phyloP scores from a whole-genome alignment of 2,797 vertebrate genomes.

The Paguma larvata region DNA sequence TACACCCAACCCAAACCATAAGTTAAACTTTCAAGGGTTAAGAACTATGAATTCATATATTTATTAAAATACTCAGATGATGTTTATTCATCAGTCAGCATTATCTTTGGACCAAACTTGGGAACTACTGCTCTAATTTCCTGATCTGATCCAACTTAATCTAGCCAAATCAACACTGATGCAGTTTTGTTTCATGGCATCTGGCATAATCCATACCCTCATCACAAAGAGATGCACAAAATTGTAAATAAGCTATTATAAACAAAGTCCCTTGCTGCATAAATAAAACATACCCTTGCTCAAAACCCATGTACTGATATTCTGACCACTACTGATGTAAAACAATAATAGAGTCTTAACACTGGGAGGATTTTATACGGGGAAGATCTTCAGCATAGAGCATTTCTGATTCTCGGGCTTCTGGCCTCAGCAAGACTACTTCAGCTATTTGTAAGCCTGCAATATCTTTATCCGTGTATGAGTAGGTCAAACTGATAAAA shows the following conservation, averaged over 20 bases:
- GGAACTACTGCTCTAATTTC: background rate
- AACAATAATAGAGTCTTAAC: background rate
- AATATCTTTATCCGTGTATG: background rate
- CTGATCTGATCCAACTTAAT: background rate
- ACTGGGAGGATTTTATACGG: background rate
- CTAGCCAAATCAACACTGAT: background rate
- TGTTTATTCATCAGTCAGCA: background rate
- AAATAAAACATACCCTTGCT: background rate
- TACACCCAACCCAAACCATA: background rate
- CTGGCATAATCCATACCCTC: background rate
- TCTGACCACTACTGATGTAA: background rate
- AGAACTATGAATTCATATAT: background rate
- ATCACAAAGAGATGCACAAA: background rate
- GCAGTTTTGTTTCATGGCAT: background rate
- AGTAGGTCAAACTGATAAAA: slow-evolving; percentile 2
- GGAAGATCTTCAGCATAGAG: background rate
- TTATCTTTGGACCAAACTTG: background rate
- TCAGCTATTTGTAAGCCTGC: background rate
- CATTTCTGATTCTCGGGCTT: background rate
- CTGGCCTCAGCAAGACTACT: background rate
- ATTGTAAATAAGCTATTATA: background rate
- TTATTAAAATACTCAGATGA: background rate
- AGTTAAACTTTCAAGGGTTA: background rate
- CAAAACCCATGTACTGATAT: background rate
- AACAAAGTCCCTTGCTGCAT: background rate